These are phyloP conservation scores for Apis dorsata DNA, from an alignment of 1,140 invertebrate genomes.

Conservation along the genomic window DNA sequence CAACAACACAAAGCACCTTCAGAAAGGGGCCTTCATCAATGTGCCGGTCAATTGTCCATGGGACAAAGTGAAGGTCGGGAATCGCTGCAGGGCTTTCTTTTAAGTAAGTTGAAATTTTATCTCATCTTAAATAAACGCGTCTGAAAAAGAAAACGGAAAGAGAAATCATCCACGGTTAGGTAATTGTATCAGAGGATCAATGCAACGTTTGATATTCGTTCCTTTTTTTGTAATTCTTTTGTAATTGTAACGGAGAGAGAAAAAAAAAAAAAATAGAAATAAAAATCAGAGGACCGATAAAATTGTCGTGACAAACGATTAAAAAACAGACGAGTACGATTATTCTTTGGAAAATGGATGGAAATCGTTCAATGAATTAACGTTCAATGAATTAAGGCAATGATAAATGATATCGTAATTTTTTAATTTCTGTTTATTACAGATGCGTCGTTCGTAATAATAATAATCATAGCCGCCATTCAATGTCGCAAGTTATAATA, in stretches of 20 bases:
- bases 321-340: too few species aligned
- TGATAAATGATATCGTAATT: not conserved
- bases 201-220: too few species aligned
- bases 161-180: not conserved
- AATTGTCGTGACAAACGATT: too few species aligned
- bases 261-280: too few species aligned
- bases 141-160: not conserved
- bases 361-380: not conserved
- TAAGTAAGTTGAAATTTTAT: slow-evolving; percentile 57
- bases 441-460: not conserved
- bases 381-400: too few species aligned
- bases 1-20: slow-evolving; percentile 35
- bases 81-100: slow-evolving; percentile 71
- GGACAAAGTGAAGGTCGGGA: slow-evolving; percentile 65
- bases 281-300: too few species aligned
- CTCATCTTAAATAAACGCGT: not conserved
- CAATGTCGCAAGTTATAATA: not conserved
- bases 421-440: not conserved
- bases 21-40: slow-evolving; percentile 71
- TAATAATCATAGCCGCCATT: too few species aligned
- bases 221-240: too few species aligned
- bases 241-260: too few species aligned
- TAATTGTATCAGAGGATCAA: not conserved
- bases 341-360: not conserved
- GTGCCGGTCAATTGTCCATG: slow-evolving; percentile 71